Base-by-base conservation (phyloP, 1,140 invertebrate genomes). In the Halotydeus destructor region DNA sequence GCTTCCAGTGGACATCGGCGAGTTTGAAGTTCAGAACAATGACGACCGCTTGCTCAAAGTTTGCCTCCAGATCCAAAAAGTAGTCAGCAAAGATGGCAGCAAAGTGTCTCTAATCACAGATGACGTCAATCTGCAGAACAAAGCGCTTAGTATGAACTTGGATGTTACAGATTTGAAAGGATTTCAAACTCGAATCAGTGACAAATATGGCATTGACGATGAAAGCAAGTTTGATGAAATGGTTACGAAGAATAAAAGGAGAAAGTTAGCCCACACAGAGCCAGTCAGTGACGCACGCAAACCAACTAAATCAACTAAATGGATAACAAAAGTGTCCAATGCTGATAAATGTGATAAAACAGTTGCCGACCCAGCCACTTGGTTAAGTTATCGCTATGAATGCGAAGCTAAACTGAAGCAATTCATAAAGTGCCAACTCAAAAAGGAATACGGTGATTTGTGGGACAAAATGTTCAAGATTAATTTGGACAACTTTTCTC, bases 21-120 rank as follows among this genome's bases (percentile, higher is more conserved):
- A 37, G 19, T n/a, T n/a, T n/a, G n/a, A n/a, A n/a, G n/a, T n/a
- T n/a, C 22, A 24, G 8, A 37, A 37, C 21, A 37, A 37, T 37
- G 35, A 37, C n/a, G 35, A 37, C 21, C 14, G 35, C 22, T 12
- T 37, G n/a, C 19, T 37, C 12, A 37, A 37, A 37, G 14, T 5
- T 8, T 37, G 21, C 22, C 6, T 37, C 1, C 8, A 24, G 6
- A 37, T 37, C 19, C 22, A 37, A 5, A 8, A 21, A 21, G 8
- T 37, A 19, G n/a, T 12, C 14, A 24, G 11, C 8, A 6, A 5
- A 19, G 5, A 21, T 2, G 21, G 26, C 9, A 21, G 26, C 26
- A 43, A 28, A 39, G 38, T 31, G 31, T 47, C 37, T 24, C 28
- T 43, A 14, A 8, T 43, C 6, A 43, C 41, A n/a, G 16, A 43